Conservation (phyloP, 2,113 vertebrate genomes). For the Nothobranchius kuhntae region DNA sequence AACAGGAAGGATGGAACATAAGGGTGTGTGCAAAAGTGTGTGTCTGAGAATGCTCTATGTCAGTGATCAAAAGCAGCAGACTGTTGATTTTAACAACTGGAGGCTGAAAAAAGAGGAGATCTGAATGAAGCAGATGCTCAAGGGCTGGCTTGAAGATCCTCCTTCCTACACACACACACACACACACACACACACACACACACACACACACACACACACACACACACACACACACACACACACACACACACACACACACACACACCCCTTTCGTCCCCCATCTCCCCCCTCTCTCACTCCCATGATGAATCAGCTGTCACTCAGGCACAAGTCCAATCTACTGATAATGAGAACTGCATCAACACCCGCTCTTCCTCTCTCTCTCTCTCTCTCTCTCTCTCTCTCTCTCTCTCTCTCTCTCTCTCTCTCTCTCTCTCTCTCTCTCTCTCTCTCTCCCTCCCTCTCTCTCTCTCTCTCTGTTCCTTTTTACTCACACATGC, state of each 20-base stretch:
- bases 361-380: conserved; percentile 73
- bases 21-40: conserved; percentile 59
- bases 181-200: conserved; percentile 75
- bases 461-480: conserved; percentile 59
- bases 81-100: conserved; percentile 45
- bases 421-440: no score
- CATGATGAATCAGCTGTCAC: conserved; percentile 95
- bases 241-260: conserved; percentile 75
- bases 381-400: conserved; percentile 49
- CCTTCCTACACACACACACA: conserved; percentile 67
- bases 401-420: no score
- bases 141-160: conserved; percentile 57
- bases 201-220: conserved; percentile 71
- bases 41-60: conserved; percentile 22
- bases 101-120: conserved; percentile 29
- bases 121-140: conserved; percentile 81
- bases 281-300: conserved; percentile 81
- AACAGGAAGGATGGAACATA: conserved; percentile 64
- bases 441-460: background rate
- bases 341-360: conserved; percentile 94
- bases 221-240: conserved; percentile 73
- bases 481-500: conserved; percentile 40
- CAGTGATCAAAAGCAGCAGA: conserved; percentile 42
- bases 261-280: conserved; percentile 72
- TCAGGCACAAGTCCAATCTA: conserved; percentile 91